Percentiles rank a stretch among this genome's conserved stretches.
These are phyloP conservation scores for Tyrophagus putrescentiae DNA, from an alignment of 1,140 invertebrate species.

Conservation along the genomic window DNA sequence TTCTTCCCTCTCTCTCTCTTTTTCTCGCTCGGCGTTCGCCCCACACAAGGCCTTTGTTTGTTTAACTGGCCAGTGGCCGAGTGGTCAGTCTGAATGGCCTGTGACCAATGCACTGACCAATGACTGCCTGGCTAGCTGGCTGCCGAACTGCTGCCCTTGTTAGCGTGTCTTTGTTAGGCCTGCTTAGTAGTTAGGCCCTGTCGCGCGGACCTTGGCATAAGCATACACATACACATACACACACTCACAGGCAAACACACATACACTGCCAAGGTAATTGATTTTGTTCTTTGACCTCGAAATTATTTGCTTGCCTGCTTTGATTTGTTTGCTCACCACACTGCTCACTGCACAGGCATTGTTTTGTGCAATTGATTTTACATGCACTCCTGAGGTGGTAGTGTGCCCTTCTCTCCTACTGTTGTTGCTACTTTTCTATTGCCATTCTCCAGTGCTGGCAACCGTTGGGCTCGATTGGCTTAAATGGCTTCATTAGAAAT, in stretches of 20 bases:
- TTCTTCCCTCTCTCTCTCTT: no score
- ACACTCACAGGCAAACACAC: not conserved
- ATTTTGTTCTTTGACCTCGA: slow-evolving; percentile 16
- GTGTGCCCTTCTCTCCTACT: no score
- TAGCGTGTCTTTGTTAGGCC: no score
- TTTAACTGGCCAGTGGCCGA: slow-evolving; percentile 6
- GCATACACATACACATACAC: not conserved
- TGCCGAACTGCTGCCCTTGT: not conserved
- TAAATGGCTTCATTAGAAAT: no score
- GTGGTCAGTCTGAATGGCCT: not conserved
- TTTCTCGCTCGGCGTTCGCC: no score
- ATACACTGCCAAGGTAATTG: slow-evolving; percentile 4
- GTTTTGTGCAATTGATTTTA: slow-evolving; percentile 1
- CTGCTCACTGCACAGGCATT: no score
- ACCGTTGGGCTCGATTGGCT: no score
- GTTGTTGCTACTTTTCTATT: no score
- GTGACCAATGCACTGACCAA: not conserved
- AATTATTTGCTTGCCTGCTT: slow-evolving; percentile 15
- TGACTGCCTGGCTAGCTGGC: not conserved
- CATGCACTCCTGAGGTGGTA: slow-evolving; percentile 1
- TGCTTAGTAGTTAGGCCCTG: slow-evolving; percentile 8
- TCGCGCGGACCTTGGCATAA: not conserved
- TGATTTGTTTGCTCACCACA: slow-evolving; percentile 8
- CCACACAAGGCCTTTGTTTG: not conserved
- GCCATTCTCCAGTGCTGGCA: no score